Evolutionary conservation across 2,113 vertebrate genomes (phyloP), one percentile per base, ranked within the genome.

Genomic region (Campylorhamphus procurvoides): DNA sequence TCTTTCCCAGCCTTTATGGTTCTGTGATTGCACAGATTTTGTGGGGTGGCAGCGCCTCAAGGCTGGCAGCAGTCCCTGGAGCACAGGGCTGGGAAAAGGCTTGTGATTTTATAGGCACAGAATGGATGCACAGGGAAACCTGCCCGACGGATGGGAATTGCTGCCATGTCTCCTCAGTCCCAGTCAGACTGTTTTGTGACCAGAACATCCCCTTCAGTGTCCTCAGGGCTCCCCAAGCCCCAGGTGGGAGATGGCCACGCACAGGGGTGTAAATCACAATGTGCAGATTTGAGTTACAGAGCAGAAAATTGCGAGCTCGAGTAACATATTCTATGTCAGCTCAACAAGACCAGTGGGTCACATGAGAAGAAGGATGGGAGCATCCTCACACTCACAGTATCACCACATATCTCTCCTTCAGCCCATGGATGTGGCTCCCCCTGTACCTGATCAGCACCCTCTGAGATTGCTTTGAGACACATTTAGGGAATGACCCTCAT

Each of bases 231-330:
- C 40, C 10, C 28, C 0, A 4, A 84, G 60, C 14, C 62, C 33
- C 49, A 12, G 37, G 29, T 22, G 63, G 63, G 50, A 60, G 14
- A 25, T 0, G 0, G 64, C 39, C 35, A 4, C 0, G 1, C 3
- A 37, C 31, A 20, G 39, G 50, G 58, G 23, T 60, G 18, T 39
- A 67, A 89, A 85, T 40, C 25, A 62, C 79, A 58, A 14, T 1
- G 8, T n/a, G 73, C 50, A 59, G 47, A 69, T 59, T 63, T 64
- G 64, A 71, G 29, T 33, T 49, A 22, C 1, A 64, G 50, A 69
- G 67, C 73, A 53, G 82, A 69, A 73, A 58, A 78, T 3, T 23
- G 71, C 20, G 42, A 49, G 42, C 47, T 59, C 23, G 49, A 39
- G 44, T 19, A n/a, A 69, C 40, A 6, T 6, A 49, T 24, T 53